These are phyloP conservation scores for Dicroscelio sp. DNA, from an alignment of 2,888 invertebrate genomes.

Conservation along the genomic window DNA sequence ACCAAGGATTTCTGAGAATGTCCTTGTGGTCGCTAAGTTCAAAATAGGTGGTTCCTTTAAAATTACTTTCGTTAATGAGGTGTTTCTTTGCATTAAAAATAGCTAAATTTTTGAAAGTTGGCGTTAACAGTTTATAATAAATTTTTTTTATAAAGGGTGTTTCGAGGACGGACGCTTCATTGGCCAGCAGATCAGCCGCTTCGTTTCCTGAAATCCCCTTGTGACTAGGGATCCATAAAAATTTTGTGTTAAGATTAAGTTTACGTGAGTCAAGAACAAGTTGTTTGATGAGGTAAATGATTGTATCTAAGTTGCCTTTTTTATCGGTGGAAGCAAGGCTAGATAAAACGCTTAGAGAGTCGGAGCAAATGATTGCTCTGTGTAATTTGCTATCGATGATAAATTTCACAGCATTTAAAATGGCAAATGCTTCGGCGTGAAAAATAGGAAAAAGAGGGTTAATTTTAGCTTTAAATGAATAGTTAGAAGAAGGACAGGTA, in stretches of 20 bases:
- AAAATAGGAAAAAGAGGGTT: background rate
- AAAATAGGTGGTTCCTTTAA: background rate
- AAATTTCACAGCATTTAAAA: background rate
- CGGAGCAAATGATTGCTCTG: background rate
- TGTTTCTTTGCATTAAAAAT: too few species aligned
- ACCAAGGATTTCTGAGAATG: background rate
- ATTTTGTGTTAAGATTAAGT: background rate
- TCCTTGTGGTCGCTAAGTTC: background rate
- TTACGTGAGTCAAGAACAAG: background rate
- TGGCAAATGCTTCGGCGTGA: conserved; percentile 26
- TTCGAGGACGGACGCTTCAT: background rate
- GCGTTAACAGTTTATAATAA: too few species aligned
- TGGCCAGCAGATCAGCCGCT: background rate
- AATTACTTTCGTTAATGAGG: background rate
- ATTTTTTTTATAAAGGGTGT: background rate
- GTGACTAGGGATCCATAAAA: background rate
- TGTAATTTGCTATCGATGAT: background rate
- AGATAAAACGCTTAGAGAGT: background rate
- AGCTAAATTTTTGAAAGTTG: too few species aligned
- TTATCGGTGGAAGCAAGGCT: background rate
- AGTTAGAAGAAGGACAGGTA: background rate
- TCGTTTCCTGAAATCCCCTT: background rate
- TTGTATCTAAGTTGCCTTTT: background rate
- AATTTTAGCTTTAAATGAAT: background rate
- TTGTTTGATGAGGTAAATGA: background rate